phyloP scores from a whole-genome alignment of 1,140 invertebrate genomes.

The Cardiocondyla obscurior region DNA sequence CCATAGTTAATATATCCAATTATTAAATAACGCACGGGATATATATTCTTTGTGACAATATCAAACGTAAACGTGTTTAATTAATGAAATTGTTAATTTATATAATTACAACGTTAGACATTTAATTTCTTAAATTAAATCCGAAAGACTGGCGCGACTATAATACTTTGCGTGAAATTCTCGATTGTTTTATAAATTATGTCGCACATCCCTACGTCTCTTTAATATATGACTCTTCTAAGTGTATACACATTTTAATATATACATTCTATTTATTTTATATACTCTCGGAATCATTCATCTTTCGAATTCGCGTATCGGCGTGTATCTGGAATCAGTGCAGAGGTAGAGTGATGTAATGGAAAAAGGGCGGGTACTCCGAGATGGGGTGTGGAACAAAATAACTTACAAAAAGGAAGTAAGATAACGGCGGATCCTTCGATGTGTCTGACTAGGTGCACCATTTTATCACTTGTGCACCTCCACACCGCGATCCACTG shows the following conservation, averaged over 20 bases:
- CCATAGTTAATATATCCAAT: too few species aligned
- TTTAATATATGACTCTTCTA: background rate
- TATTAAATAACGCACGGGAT: background rate
- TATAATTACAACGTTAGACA: background rate
- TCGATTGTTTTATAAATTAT: background rate
- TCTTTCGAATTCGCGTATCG: background rate
- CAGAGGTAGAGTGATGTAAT: constrained; percentile 15
- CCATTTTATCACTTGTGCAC: constrained; percentile 49
- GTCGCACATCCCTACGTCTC: background rate
- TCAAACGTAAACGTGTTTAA: background rate
- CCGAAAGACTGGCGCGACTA: background rate
- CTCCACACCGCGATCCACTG: constrained; percentile 6
- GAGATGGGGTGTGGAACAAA: constrained; percentile 13
- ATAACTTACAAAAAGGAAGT: constrained; percentile 3
- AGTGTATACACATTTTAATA: too few species aligned
- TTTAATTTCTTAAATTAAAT: background rate
- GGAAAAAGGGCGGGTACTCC: constrained; percentile 23
- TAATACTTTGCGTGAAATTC: background rate
- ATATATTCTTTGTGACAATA: background rate
- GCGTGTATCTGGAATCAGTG: background rate
- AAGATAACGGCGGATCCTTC: constrained; percentile 26
- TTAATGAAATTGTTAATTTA: background rate
- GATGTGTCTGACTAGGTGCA: constrained; percentile 50
- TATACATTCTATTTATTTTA: constrained; percentile 18
- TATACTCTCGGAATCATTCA: background rate